Evolutionary conservation across 2,797 vertebrate genomes (phyloP).

Genomic region (Cirrhinus mrigala): DNA sequence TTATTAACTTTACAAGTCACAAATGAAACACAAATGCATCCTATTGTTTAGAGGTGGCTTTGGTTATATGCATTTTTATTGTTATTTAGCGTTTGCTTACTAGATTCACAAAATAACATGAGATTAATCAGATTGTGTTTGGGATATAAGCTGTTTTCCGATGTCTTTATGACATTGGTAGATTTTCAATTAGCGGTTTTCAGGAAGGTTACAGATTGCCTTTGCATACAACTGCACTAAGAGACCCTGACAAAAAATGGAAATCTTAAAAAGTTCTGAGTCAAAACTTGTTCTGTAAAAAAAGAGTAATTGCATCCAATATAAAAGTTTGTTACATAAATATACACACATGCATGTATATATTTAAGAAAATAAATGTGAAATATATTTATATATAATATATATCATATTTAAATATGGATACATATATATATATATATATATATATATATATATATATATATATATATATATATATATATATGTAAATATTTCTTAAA

Average conservation of each 20-base stretch:
- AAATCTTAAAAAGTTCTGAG: background rate
- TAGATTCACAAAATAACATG: background rate
- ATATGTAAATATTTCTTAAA: no score
- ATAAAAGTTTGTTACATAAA: no score
- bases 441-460: no score
- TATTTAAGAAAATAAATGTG: no score
- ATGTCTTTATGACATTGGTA: background rate
- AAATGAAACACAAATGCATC: slow-evolving; percentile 2
- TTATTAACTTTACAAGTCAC: slow-evolving; percentile 14
- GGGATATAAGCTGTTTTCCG: background rate
- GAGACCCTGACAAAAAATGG: background rate
- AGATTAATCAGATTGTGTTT: background rate
- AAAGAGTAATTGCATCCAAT: no score
- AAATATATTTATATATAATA: no score
- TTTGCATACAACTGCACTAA: background rate
- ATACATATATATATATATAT: no score
- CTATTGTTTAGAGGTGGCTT: slow-evolving; percentile 13
- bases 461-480: no score
- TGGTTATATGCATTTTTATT: background rate
- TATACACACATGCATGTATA: no score
- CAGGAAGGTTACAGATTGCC: background rate
- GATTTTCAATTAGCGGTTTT: background rate
- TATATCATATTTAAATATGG: no score
- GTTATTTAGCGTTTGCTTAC: background rate
- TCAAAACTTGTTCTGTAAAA: no score